phyloP scores from a whole-genome alignment of 2,888 invertebrate species.

The Tachina lurida region DNA sequence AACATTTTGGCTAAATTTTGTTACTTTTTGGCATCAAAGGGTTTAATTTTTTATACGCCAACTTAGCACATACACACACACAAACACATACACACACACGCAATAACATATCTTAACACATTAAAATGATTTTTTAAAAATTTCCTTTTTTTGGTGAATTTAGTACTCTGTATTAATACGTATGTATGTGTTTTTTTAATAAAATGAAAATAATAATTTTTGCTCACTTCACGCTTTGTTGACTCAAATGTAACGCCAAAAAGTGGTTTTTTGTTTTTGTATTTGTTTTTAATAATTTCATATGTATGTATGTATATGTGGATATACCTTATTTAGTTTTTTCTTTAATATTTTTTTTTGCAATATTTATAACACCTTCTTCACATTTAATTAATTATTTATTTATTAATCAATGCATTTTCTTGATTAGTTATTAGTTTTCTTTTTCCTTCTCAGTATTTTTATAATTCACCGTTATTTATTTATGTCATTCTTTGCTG shows the following conservation, averaged over 20 bases:
- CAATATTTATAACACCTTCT: constrained; percentile 36
- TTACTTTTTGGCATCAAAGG: constrained; percentile 10
- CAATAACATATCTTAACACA: neutral
- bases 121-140: constrained; percentile 38
- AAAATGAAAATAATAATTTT: constrained; percentile 40
- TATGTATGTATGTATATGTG: neutral
- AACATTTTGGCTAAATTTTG: neutral
- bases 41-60: constrained; percentile 5
- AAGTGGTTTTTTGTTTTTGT: constrained; percentile 11
- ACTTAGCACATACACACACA: constrained; percentile 10
- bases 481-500: constrained; percentile 43
- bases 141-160: constrained; percentile 25
- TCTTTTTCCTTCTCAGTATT: constrained; percentile 56
- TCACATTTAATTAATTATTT: constrained; percentile 4
- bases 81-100: neutral
- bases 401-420: constrained; percentile 1
- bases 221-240: constrained; percentile 79
- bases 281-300: constrained; percentile 43
- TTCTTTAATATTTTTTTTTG: neutral
- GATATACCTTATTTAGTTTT: neutral
- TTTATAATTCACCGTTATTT: constrained; percentile 44
- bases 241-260: constrained; percentile 75
- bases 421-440: constrained; percentile 35
- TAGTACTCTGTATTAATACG: constrained; percentile 22
- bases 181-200: constrained; percentile 35